A percentile compares a stretch with the other conserved stretches of the same genome.
Conservation (phyloP, 2,888 invertebrate genomes). For the Cerastoderma edule region DNA sequence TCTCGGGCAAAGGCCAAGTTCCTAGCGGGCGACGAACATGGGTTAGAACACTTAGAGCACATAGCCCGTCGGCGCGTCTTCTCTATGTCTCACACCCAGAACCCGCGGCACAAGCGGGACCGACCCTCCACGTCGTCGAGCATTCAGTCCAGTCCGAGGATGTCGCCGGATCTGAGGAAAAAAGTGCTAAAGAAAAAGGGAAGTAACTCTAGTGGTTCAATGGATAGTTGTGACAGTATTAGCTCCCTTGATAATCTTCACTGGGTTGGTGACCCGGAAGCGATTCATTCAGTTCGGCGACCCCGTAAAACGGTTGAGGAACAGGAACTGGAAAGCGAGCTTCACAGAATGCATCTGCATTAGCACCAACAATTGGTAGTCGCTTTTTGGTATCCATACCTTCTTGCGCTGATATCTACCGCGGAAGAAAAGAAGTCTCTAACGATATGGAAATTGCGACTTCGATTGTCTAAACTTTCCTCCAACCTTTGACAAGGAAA, state of each 20-base stretch:
- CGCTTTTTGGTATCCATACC: too few relatives aligned
- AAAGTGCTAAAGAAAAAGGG: conserved; percentile 37
- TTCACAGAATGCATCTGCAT: conserved; percentile 48
- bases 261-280: conserved; percentile 74
- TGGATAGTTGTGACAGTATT: conserved; percentile 45
- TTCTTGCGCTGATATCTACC: too few relatives aligned
- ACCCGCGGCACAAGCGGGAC: conserved; percentile 10
- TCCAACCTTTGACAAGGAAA: too few relatives aligned
- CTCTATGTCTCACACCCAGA: conserved; percentile 54
- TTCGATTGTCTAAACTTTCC: too few relatives aligned
- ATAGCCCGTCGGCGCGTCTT: conserved; percentile 39
- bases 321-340: conserved; percentile 67
- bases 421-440: too few relatives aligned
- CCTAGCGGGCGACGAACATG: conserved; percentile 27
- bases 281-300: conserved; percentile 73
- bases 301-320: conserved; percentile 71
- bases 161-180: conserved; percentile 47
- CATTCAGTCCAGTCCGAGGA: conserved; percentile 34
- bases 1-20: conserved; percentile 62
- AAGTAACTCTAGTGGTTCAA: conserved; percentile 43
- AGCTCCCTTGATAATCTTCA: conserved; percentile 64
- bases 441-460: too few relatives aligned
- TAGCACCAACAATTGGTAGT: too few relatives aligned
- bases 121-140: conserved; percentile 4
- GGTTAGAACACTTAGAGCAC: conserved; percentile 7